phyloP scores from a whole-genome alignment of 2,113 vertebrate species.

The Paedocypris sp. region DNA sequence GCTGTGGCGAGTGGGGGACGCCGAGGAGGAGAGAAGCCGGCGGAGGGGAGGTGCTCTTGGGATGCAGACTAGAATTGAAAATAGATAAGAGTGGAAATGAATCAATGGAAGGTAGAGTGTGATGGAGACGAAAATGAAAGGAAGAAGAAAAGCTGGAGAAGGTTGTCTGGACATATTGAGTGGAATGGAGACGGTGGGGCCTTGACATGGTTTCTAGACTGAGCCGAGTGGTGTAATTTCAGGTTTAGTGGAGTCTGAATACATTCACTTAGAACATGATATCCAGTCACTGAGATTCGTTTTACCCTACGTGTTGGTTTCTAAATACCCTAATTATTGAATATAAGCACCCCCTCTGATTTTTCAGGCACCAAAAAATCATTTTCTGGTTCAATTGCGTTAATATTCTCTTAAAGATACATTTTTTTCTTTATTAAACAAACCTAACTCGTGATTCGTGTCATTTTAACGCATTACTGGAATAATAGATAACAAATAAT shows the following conservation, averaged over 20 bases:
- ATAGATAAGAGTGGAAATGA: conserved; percentile 36
- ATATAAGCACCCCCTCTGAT: not conserved
- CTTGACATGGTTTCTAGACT: conserved; percentile 8
- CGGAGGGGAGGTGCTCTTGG: conserved; percentile 1
- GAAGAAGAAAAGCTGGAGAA: not conserved
- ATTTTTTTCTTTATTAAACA: no score
- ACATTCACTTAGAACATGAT: conserved; percentile 14
- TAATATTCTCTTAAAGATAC: no score
- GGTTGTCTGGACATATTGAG: conserved; percentile 16
- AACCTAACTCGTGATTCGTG: no score
- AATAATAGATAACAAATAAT: no score
- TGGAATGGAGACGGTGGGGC: conserved; percentile 14
- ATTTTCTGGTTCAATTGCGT: no score
- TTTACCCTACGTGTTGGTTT: not conserved
- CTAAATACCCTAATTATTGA: not conserved
- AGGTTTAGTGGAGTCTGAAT: conserved; percentile 18
- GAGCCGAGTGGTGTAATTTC: conserved; percentile 5
- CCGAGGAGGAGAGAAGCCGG: not conserved
- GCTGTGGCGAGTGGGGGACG: not conserved
- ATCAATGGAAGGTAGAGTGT: conserved; percentile 29
- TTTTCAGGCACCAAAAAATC: no score
- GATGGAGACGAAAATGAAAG: not conserved
- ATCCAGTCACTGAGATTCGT: conserved; percentile 25
- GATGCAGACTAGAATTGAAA: conserved; percentile 15
- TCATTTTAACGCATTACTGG: no score